These are phyloP conservation scores for Callyntrura sp. DNA, from an alignment of 2,888 invertebrate species.

Conservation along the genomic window DNA sequence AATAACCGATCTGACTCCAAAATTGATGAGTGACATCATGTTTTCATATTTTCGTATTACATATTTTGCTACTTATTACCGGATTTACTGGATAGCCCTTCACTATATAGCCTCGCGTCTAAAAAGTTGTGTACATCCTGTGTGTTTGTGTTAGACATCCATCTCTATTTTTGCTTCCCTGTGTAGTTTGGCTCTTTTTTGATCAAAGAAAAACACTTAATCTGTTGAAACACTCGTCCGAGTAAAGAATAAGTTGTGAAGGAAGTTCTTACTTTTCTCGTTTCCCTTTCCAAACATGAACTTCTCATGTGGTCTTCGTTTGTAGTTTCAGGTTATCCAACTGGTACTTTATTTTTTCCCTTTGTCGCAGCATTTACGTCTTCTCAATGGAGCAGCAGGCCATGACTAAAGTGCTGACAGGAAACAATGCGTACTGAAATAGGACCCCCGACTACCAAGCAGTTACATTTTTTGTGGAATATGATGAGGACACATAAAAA, in stretches of 20 bases:
- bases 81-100: not conserved
- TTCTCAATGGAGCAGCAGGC: slow-evolving; percentile 58
- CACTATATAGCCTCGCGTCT: not conserved
- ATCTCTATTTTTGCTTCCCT: no score
- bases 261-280: slow-evolving; percentile 61
- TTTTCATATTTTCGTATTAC: not conserved
- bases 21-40: not conserved
- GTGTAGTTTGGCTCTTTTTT: slow-evolving; percentile 16
- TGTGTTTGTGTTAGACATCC: not conserved
- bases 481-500: slow-evolving; percentile 72
- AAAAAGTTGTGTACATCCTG: not conserved
- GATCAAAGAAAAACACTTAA: slow-evolving; percentile 63
- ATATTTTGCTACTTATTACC: not conserved
- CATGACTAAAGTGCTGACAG: slow-evolving; percentile 72
- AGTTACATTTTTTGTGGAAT: slow-evolving; percentile 75
- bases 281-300: slow-evolving; percentile 28
- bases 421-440: slow-evolving; percentile 70
- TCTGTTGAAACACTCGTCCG: slow-evolving; percentile 40
- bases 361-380: slow-evolving; percentile 54
- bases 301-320: slow-evolving; percentile 15
- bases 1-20: not conserved
- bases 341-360: slow-evolving; percentile 42
- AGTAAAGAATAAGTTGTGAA: slow-evolving; percentile 49
- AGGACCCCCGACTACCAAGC: slow-evolving; percentile 63
- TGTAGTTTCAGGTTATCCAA: slow-evolving; percentile 16